Conservation (phyloP, 2,797 vertebrate genomes). For the Danio aesculapii region DNA sequence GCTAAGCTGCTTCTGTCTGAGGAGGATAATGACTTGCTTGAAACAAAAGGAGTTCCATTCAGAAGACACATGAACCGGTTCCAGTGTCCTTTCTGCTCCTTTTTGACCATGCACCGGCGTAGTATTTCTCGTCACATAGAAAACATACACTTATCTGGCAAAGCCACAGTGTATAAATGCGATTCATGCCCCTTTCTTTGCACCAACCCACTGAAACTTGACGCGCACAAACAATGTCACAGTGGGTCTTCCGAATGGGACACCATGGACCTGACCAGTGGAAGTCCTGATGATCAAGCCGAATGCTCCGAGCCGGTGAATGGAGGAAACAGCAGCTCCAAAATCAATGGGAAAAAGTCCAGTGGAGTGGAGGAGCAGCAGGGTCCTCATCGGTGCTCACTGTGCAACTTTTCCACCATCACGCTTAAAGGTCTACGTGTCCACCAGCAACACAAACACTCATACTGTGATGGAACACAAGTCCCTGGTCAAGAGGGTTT, state of each 20-base stretch:
- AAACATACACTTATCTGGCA: slow-evolving; percentile 96
- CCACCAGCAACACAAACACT: slow-evolving; percentile 99
- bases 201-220: slow-evolving; percentile 93
- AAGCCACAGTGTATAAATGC: slow-evolving; percentile 96
- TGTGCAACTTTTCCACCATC: slow-evolving; percentile 95
- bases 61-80: slow-evolving; percentile 97
- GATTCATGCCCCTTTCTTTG: slow-evolving; percentile 96
- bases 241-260: slow-evolving; percentile 86
- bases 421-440: slow-evolving; percentile 97
- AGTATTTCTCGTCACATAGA: slow-evolving; percentile 98
- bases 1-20: slow-evolving; percentile 93
- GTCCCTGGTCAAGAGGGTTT: slow-evolving; percentile 84
- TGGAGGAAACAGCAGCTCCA: slow-evolving; percentile 78
- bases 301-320: slow-evolving; percentile 85
- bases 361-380: slow-evolving; percentile 83
- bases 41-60: slow-evolving; percentile 97
- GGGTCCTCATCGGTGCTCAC: slow-evolving; percentile 91
- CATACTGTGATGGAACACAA: slow-evolving; percentile 94
- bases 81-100: slow-evolving; percentile 98
- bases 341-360: slow-evolving; percentile 89
- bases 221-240: slow-evolving; percentile 93
- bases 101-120: slow-evolving; percentile 95
- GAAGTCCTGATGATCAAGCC: slow-evolving; percentile 83
- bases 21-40: slow-evolving; percentile 94
- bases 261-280: slow-evolving; percentile 87